These are phyloP conservation scores for Dorcus hopei DNA, from an alignment of 2,888 invertebrate genomes.

Conservation along the genomic window DNA sequence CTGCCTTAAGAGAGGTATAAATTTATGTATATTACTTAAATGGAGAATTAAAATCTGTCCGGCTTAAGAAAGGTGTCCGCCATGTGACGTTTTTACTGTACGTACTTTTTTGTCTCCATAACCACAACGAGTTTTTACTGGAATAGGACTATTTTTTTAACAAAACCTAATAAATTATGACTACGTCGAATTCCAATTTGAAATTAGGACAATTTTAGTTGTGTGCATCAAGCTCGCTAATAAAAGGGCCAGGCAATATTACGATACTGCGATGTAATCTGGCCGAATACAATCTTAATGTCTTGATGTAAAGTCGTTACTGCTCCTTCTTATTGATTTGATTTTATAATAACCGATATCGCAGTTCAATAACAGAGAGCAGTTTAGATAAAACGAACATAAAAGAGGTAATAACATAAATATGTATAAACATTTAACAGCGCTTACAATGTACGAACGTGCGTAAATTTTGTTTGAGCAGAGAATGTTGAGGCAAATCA, in stretches of 20 bases:
- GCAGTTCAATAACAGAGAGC: slow-evolving; percentile 8
- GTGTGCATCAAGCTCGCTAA: slow-evolving; percentile 19
- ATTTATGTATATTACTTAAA: no score
- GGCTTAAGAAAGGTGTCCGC: no score
- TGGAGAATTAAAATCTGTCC: no score
- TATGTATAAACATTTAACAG: background rate
- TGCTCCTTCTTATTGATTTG: slow-evolving; percentile 29
- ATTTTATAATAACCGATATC: slow-evolving; percentile 25
- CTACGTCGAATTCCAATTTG: no score
- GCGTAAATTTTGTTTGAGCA: no score
- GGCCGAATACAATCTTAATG: slow-evolving; percentile 27
- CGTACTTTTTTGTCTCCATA: no score
- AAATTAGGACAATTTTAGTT: slow-evolving; percentile 13
- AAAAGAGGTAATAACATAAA: slow-evolving; percentile 2
- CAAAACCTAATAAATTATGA: no score
- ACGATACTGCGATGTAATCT: slow-evolving; percentile 27
- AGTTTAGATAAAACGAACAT: slow-evolving; percentile 13
- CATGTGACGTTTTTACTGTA: no score
- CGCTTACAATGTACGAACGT: background rate
- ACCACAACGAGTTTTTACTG: no score
- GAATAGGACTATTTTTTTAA: no score
- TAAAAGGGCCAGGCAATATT: slow-evolving; percentile 20
- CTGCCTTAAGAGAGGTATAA: no score
- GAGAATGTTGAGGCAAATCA: no score
- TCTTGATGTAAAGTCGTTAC: slow-evolving; percentile 27